A percentile compares a stretch with the other conserved stretches of the same genome.
Evolutionary conservation across 2,888 invertebrate genomes (phyloP).

Genomic region (Polyploca ridens): DNA sequence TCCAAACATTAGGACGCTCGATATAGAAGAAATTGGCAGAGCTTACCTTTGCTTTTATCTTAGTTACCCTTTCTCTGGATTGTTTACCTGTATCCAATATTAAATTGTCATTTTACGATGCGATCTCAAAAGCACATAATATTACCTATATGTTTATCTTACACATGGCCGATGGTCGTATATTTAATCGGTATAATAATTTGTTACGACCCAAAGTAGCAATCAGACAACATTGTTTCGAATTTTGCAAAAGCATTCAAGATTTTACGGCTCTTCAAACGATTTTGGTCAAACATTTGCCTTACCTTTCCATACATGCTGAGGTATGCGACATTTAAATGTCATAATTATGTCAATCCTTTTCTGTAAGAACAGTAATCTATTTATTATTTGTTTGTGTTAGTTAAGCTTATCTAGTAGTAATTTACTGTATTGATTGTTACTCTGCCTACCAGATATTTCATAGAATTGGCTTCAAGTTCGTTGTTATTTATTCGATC

Average conservation of each 20-base stretch:
- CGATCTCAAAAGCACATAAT: neutral
- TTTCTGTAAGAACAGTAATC: neutral
- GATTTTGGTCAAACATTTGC: conserved; percentile 19
- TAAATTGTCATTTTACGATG: neutral
- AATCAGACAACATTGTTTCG: neutral
- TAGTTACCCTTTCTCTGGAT: neutral
- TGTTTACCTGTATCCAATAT: neutral
- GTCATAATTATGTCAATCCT: conserved; percentile 8
- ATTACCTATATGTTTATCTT: neutral
- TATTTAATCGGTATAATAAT: neutral
- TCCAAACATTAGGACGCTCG: neutral
- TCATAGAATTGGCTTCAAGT: no score
- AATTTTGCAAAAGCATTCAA: conserved; percentile 14
- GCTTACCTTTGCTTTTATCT: neutral
- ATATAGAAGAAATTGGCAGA: neutral
- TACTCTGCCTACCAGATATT: no score
- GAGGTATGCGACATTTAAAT: conserved; percentile 3
- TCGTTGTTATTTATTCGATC: no score
- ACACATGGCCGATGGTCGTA: neutral
- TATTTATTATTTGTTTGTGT: no score
- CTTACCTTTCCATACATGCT: conserved; percentile 13
- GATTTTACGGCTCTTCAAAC: conserved; percentile 17
- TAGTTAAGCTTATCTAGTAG: no score
- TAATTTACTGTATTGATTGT: no score
- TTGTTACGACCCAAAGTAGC: neutral